Conservation (phyloP, 2,113 vertebrate species). For the Clarias macrocephalus region DNA sequence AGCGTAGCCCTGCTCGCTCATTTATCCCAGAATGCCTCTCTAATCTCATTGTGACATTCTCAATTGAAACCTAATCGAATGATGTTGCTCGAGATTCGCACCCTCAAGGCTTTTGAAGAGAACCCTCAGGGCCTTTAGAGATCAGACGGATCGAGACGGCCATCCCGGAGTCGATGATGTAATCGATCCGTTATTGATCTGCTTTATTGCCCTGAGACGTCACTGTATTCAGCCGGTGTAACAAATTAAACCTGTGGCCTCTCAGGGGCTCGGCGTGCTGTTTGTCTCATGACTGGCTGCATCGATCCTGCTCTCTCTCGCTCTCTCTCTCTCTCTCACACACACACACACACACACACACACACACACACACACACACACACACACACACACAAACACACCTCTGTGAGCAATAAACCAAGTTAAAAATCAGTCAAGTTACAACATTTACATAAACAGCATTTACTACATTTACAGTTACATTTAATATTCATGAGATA, state of each 20-base stretch:
- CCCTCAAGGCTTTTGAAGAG: background rate
- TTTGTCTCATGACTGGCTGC: background rate
- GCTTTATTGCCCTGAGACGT: slow-evolving; percentile 9
- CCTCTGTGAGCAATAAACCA: background rate
- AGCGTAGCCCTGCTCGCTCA: background rate
- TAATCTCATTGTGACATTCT: slow-evolving; percentile 3
- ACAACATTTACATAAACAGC: no score
- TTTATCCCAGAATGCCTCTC: background rate
- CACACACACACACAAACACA: slow-evolving; percentile 14
- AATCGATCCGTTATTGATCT: slow-evolving; percentile 7
- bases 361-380: slow-evolving; percentile 12
- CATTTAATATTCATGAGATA: background rate
- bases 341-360: slow-evolving; percentile 21
- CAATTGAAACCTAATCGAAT: slow-evolving; percentile 4
- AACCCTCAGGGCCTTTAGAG: background rate
- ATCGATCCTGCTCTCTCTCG: slow-evolving; percentile 8
- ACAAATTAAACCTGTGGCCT: slow-evolving; percentile 1
- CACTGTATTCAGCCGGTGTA: slow-evolving; percentile 1
- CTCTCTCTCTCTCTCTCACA: background rate
- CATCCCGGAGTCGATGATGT: background rate
- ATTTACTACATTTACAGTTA: background rate
- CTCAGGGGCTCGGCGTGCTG: background rate
- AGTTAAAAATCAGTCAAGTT: slow-evolving; percentile 34
- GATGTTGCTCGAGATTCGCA: background rate
- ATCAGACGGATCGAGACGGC: background rate